phyloP scores from a whole-genome alignment of 2,888 invertebrate species.

The Eledona agricola region DNA sequence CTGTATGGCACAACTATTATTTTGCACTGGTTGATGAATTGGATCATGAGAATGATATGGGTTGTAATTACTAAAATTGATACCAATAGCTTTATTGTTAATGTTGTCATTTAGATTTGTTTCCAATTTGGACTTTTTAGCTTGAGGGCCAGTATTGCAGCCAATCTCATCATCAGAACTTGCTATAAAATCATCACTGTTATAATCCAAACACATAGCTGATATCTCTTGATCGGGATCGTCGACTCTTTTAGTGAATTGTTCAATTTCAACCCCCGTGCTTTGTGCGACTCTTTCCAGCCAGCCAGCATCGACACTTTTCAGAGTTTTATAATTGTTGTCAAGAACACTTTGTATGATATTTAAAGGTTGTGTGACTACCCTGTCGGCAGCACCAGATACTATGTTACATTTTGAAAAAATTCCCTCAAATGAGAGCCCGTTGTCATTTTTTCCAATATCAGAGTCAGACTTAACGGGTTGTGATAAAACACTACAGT shows the following conservation, averaged over 20 bases:
- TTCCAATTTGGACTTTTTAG: conserved; percentile 50
- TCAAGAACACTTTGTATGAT: conserved; percentile 51
- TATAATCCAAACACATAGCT: conserved; percentile 57
- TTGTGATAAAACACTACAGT: conserved; percentile 41
- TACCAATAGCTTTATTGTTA: no score
- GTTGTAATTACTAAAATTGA: no score
- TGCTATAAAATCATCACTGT: conserved; percentile 74
- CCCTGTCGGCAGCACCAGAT: conserved; percentile 25
- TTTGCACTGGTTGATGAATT: no score
- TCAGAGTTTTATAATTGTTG: conserved; percentile 49
- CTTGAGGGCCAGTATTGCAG: conserved; percentile 38
- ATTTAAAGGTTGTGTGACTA: conserved; percentile 50
- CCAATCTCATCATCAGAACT: conserved; percentile 58
- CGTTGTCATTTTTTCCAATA: conserved; percentile 3
- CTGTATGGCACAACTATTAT: no score
- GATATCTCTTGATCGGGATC: conserved; percentile 1
- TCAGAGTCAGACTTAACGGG: conserved; percentile 26
- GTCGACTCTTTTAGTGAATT: conserved; percentile 15
- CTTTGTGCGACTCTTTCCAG: conserved; percentile 63
- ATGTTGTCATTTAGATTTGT: conserved; percentile 5
- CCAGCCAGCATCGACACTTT: conserved; percentile 69
- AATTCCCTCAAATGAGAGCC: conserved; percentile 26
- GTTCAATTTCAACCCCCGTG: conserved; percentile 41
- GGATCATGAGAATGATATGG: no score
- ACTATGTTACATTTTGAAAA: conserved; percentile 37